Percentiles rank a stretch among this genome's conserved stretches.
Evolutionary conservation across 2,797 vertebrate species (phyloP).

Genomic region (Halcyon smyrnensis): DNA sequence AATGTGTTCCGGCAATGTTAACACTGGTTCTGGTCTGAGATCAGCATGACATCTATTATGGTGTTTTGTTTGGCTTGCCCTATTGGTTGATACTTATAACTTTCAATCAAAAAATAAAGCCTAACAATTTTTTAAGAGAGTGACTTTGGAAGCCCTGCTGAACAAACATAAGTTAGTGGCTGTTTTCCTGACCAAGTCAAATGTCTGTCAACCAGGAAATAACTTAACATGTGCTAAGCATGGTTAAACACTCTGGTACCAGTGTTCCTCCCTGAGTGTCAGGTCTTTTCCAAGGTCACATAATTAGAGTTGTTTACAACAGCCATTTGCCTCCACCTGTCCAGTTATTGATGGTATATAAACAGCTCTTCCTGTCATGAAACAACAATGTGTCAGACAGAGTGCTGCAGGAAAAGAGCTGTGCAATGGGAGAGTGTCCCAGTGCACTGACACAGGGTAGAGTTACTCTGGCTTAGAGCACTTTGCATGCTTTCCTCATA

Average conservation of each 20-base stretch:
- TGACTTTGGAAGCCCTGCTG: background rate
- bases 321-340: constrained; percentile 10
- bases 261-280: background rate
- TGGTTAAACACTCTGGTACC: background rate
- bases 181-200: background rate
- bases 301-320: constrained; percentile 14
- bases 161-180: background rate
- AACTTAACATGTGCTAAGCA: background rate
- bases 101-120: background rate
- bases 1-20: background rate
- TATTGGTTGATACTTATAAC: background rate
- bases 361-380: background rate
- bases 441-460: background rate
- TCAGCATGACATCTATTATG: background rate
- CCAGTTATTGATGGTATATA: background rate
- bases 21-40: background rate
- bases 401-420: background rate
- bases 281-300: constrained; percentile 6
- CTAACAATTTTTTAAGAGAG: background rate
- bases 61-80: background rate
- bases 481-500: background rate
- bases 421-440: background rate
- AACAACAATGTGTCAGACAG: background rate
- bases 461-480: background rate
- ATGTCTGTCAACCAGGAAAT: background rate